Evolutionary conservation across 2,113 vertebrate genomes (phyloP).

Genomic region (Odocoileus hemionus): DNA sequence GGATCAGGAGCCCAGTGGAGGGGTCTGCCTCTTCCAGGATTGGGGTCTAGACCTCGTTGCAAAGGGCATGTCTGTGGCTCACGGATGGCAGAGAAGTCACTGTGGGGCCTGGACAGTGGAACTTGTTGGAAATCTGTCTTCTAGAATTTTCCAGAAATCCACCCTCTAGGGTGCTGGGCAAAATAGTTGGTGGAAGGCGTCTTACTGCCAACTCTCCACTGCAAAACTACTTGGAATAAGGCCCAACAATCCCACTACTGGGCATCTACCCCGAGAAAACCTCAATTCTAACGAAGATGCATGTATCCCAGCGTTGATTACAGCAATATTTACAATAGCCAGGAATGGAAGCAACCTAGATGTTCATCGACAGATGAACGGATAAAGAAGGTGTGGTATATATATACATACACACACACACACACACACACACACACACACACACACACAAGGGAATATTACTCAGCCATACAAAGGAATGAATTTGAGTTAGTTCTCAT

Average conservation of each 20-base stretch:
- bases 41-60: neutral
- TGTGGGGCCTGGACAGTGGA: neutral
- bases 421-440: no score
- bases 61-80: neutral
- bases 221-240: neutral
- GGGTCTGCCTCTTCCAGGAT: neutral
- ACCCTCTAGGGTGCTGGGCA: neutral
- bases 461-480: neutral
- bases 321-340: neutral
- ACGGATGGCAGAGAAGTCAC: neutral
- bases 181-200: neutral
- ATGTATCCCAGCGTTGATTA: neutral
- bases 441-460: neutral
- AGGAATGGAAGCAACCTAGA: neutral
- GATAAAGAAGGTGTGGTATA: neutral
- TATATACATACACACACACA: no score
- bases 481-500: neutral
- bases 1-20: neutral
- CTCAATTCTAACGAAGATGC: neutral
- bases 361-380: fast-evolving
- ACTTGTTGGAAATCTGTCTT: neutral
- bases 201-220: neutral
- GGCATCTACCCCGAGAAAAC: neutral
- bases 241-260: neutral
- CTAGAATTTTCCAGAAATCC: neutral